phyloP scores from a whole-genome alignment of 1,140 invertebrate species.

The Anastrepha obliqua region DNA sequence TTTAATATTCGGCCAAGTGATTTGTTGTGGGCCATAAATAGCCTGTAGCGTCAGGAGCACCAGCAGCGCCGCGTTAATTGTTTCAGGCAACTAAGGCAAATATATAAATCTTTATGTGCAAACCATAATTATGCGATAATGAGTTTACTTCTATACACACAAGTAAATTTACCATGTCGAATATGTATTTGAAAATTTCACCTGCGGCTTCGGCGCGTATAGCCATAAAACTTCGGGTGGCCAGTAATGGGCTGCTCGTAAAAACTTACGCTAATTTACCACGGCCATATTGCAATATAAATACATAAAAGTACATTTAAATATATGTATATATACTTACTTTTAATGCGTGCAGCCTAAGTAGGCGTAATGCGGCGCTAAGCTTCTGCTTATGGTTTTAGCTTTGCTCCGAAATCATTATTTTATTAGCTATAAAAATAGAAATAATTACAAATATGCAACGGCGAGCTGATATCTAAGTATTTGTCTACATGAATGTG shows the following conservation, averaged over 20 bases:
- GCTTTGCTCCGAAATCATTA: background rate
- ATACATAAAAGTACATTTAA: background rate
- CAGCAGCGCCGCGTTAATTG: conserved; percentile 1
- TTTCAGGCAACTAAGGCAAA: background rate
- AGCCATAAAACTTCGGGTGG: background rate
- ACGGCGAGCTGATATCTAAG: background rate
- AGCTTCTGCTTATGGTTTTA: background rate
- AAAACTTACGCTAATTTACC: background rate
- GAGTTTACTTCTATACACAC: background rate
- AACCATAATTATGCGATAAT: conserved; percentile 33
- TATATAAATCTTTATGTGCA: background rate
- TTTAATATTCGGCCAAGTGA: too few relatives aligned
- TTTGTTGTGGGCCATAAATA: background rate
- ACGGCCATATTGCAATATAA: background rate
- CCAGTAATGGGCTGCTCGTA: background rate
- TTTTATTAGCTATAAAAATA: background rate
- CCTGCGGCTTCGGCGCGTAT: background rate
- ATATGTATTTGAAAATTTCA: background rate
- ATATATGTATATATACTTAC: background rate
- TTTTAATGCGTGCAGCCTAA: background rate
- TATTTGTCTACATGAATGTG: background rate
- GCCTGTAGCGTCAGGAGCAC: background rate
- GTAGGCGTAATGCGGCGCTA: background rate
- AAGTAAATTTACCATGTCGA: background rate
- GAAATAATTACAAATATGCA: conserved; percentile 44